A percentile compares a stretch with the other conserved stretches of the same genome.
phyloP scores from a whole-genome alignment of 1,140 invertebrate genomes.

The Eubasilissa regina region DNA sequence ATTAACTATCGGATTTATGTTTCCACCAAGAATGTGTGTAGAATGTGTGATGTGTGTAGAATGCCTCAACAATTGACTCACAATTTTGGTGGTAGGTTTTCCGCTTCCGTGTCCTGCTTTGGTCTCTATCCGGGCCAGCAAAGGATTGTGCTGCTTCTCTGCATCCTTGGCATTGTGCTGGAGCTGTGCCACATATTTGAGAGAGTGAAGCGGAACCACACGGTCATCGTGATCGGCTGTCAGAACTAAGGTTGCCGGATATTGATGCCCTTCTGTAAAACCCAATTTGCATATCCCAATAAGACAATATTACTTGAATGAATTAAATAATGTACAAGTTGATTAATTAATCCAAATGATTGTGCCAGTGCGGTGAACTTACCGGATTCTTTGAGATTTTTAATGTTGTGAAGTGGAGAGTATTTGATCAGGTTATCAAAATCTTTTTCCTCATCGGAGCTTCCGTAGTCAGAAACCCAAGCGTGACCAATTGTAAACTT shows the following conservation, averaged over 20 bases:
- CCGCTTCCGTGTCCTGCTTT: conserved; percentile 97
- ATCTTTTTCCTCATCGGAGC: conserved; percentile 89
- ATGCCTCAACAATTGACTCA: conserved; percentile 75
- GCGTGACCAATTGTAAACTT: conserved; percentile 98
- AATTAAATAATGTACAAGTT: background rate
- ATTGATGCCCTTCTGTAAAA: conserved; percentile 73
- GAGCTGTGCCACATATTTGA: conserved; percentile 94
- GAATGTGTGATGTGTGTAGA: too few relatives aligned
- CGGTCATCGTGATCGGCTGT: conserved; percentile 99
- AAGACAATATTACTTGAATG: too few relatives aligned
- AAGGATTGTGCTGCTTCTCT: conserved; percentile 85
- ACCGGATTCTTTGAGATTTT: conserved; percentile 54
- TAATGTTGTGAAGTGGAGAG: conserved; percentile 96
- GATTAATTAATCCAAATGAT: conserved; percentile 72
- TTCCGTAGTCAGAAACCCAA: conserved; percentile 97
- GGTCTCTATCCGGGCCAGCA: conserved; percentile 92
- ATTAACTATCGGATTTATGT: too few relatives aligned
- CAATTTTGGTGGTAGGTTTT: conserved; percentile 94
- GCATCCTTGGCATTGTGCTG: conserved; percentile 82
- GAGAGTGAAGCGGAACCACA: conserved; percentile 95
- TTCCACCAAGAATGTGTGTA: too few relatives aligned
- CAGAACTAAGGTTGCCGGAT: conserved; percentile 91
- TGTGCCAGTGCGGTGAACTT: conserved; percentile 62
- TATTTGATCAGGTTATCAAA: conserved; percentile 93
- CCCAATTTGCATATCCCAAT: background rate